Percentiles rank a stretch among this genome's conserved stretches.
phyloP scores from a whole-genome alignment of 1,140 invertebrate genomes.

The Oedothorax gibbosus region DNA sequence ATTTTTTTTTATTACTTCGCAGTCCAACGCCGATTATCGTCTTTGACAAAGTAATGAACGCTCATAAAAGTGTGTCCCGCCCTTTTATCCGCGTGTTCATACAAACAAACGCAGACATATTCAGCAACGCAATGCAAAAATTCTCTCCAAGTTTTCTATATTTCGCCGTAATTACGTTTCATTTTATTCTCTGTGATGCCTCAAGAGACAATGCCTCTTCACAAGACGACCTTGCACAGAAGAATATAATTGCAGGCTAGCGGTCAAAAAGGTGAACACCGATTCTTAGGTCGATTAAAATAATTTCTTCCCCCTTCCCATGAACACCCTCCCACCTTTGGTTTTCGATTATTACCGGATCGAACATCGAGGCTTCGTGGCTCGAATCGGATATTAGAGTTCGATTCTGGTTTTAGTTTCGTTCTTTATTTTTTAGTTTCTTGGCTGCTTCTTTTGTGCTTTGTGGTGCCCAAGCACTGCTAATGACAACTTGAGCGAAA shows the following conservation, averaged over 20 bases:
- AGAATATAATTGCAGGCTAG: conserved; percentile 43
- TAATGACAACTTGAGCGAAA: neutral
- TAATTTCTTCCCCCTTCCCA: neutral
- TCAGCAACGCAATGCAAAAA: neutral
- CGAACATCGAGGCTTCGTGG: conserved; percentile 16
- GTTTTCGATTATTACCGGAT: conserved; percentile 37
- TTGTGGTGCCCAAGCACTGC: neutral
- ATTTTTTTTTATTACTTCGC: no score
- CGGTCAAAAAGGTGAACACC: conserved; percentile 49
- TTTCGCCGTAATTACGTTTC: conserved; percentile 23
- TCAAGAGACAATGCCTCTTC: conserved; percentile 34
- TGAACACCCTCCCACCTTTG: neutral
- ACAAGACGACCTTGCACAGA: neutral
- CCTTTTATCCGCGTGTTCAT: conserved; percentile 4
- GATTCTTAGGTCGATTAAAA: conserved; percentile 46
- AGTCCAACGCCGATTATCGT: no score
- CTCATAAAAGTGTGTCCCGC: no score
- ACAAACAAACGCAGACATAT: neutral
- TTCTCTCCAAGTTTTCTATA: conserved; percentile 33
- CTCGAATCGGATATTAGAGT: conserved; percentile 21
- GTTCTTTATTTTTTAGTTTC: conserved; percentile 5
- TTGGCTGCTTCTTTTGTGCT: neutral
- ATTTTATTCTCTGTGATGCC: conserved; percentile 22
- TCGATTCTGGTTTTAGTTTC: conserved; percentile 27
- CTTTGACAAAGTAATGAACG: no score